Evolutionary conservation across 2,113 vertebrate genomes (phyloP), one percentile per base, ranked within the genome.

Genomic region (Xiphophorus hellerii): DNA sequence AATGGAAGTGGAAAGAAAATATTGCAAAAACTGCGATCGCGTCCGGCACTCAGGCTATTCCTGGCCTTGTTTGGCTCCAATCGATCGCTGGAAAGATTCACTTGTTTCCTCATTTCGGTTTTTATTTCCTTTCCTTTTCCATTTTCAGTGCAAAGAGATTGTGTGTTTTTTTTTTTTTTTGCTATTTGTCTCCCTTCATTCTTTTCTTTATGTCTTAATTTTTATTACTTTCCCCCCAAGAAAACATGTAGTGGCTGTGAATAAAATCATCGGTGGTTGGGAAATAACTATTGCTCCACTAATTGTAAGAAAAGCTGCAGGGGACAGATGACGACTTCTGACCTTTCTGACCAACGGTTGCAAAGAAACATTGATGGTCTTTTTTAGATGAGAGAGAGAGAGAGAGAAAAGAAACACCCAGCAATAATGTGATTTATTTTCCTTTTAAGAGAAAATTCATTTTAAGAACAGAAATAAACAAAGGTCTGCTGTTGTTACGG

Each of bases 11-110:
- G 60, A n/a, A 60, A 76, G 33, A 25, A 39, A 76, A 72, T 14
- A 28, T 11, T 29, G 20, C 15, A 48, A 61, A 82, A 78, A 58
- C 44, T 70, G 31, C 71, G 73, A 30, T 33, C 61, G 74, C 69
- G 78, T 82, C 44, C 71, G 48, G 61, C 69, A 67, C 66, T 35
- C 42, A 66, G 77, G 31, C 66, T 64, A 44, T 28, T 77, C 42
- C 76, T 71, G 73, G 71, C 72, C 71, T 84, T 22, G 29, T 67
- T 66, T 63, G 44, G 44, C 44, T 48, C 44, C 44, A 7, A 5
- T 20, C 17, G 17, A 48, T 20, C 4, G 44, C 1, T 48, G 66
- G 51, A 33, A 1, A 22, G 3, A 30, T 17, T 30, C 10, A 33
- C 31, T 20, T 64, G 29, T 4, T 64, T 64, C 37, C n/a, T 33